Conservation (phyloP, 2,113 vertebrate species). For the Aramus guarauna region DNA sequence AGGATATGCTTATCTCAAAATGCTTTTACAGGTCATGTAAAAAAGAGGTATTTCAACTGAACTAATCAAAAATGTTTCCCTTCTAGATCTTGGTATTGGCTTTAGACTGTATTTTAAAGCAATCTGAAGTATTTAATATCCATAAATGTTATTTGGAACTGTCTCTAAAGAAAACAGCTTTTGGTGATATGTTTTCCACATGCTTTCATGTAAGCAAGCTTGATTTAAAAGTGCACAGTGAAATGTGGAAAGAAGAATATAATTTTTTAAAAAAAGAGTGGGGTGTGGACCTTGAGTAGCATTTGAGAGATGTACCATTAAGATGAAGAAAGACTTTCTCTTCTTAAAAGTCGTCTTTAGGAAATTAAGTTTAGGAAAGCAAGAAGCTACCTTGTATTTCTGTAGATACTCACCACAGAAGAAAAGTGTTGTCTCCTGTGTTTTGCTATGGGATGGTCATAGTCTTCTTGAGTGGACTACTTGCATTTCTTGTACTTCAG, state of each 20-base stretch:
- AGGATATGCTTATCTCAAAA: conserved; percentile 42
- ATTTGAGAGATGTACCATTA: not conserved
- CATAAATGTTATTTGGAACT: not conserved
- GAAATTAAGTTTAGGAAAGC: not conserved
- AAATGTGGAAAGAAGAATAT: not conserved
- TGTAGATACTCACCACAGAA: not conserved
- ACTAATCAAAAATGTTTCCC: not conserved
- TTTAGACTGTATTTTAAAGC: not conserved
- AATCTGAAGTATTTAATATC: not conserved
- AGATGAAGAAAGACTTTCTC: not conserved
- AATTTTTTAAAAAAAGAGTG: not conserved
- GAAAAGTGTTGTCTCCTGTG: not conserved
- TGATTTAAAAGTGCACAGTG: not conserved
- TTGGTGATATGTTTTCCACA: not conserved
- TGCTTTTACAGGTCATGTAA: conserved; percentile 20
- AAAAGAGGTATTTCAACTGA: conserved; percentile 8
- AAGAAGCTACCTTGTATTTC: not conserved
- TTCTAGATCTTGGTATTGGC: not conserved
- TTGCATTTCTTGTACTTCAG: not conserved
- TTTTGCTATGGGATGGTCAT: not conserved
- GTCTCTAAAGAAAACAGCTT: not conserved
- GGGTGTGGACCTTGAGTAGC: not conserved
- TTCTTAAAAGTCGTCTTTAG: not conserved
- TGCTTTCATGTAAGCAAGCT: not conserved
- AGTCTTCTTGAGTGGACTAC: not conserved